These are phyloP conservation scores for Pao palembangensis DNA, from an alignment of 2,113 vertebrate species.

Conservation along the genomic window DNA sequence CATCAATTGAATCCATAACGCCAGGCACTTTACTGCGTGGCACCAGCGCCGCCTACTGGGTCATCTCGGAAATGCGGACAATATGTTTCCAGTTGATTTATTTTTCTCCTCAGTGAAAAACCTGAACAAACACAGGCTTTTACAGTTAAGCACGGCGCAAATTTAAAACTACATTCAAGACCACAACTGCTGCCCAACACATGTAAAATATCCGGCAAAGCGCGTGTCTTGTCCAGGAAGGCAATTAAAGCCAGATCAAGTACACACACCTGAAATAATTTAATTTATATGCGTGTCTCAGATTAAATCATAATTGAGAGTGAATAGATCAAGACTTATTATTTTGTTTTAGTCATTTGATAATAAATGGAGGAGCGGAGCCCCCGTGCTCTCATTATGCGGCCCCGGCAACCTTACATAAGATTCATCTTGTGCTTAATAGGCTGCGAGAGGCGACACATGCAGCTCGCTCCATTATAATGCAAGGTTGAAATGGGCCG, in stretches of 20 bases:
- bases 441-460: slow-evolving; percentile 89
- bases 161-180: no score
- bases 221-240: no score
- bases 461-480: slow-evolving; percentile 92
- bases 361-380: slow-evolving; percentile 57
- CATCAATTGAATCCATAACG: background rate
- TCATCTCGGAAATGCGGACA: background rate
- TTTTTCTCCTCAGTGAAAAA: slow-evolving; percentile 3
- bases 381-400: slow-evolving; percentile 58
- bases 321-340: slow-evolving; percentile 58
- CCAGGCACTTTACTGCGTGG: slow-evolving; percentile 48
- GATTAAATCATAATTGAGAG: slow-evolving; percentile 65
- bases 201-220: no score
- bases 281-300: slow-evolving; percentile 41
- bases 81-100: background rate
- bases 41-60: slow-evolving; percentile 74
- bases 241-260: slow-evolving; percentile 54
- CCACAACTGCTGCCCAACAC: no score
- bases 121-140: background rate
- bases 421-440: slow-evolving; percentile 95
- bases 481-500: slow-evolving; percentile 90
- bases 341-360: slow-evolving; percentile 67
- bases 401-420: slow-evolving; percentile 71
- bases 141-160: no score
- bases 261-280: slow-evolving; percentile 61